phyloP scores from a whole-genome alignment of 2,888 invertebrate species.

The Pegoplata infirma region DNA sequence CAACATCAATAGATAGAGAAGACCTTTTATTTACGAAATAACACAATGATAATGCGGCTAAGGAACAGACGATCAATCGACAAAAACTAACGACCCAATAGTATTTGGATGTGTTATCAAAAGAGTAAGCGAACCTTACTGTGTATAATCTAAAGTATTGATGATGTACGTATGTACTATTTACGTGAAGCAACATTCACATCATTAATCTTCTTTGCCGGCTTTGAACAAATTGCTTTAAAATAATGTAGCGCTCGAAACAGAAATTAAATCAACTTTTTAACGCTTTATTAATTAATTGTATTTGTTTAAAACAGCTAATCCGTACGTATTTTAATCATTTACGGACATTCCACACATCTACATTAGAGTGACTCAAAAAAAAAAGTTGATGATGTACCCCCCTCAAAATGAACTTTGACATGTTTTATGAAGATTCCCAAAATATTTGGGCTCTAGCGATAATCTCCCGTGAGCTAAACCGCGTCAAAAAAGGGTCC shows the following conservation, averaged over 20 bases:
- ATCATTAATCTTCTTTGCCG: conserved; percentile 58
- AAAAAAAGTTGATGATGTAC: too few species aligned
- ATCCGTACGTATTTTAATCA: conserved; percentile 52
- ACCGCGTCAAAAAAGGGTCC: too few species aligned
- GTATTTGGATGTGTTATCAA: background rate
- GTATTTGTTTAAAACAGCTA: conserved; percentile 67
- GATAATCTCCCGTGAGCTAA: too few species aligned
- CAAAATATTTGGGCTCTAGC: too few species aligned
- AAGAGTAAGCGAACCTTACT: background rate
- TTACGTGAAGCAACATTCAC: conserved; percentile 13
- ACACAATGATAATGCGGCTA: conserved; percentile 17
- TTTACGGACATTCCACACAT: conserved; percentile 50
- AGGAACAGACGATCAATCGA: conserved; percentile 23
- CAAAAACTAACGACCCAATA: conserved; percentile 1
- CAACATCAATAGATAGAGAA: conserved; percentile 31
- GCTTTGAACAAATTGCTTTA: conserved; percentile 43
- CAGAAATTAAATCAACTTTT: conserved; percentile 58
- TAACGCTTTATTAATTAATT: conserved; percentile 68
- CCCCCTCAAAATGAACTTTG: too few species aligned
- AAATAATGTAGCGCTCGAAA: conserved; percentile 50
- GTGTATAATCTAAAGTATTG: background rate
- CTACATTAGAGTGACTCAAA: too few species aligned
- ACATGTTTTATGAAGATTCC: too few species aligned
- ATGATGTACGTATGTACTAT: background rate
- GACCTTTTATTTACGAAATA: conserved; percentile 31